Percentiles rank a stretch among this genome's conserved stretches.
Conservation (phyloP, 2,888 invertebrate genomes). For the Coremacera marginata region DNA sequence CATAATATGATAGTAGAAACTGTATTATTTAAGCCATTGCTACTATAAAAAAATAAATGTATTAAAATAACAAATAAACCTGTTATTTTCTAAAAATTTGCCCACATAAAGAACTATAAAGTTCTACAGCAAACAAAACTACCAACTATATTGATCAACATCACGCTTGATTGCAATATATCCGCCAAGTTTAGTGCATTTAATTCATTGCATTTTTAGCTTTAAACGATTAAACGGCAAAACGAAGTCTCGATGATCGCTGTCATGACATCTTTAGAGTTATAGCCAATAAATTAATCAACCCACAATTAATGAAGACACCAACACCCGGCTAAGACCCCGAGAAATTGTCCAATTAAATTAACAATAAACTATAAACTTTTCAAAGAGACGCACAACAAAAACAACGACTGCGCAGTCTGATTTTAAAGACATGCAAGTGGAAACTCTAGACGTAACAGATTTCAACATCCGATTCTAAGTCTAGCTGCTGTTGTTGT, state of each 20-base stretch:
- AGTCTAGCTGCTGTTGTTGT: not conserved
- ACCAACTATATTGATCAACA: too few relatives aligned
- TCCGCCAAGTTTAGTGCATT: not conserved
- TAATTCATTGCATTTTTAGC: not conserved
- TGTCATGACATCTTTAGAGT: constrained; percentile 10
- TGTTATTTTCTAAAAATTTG: too few relatives aligned
- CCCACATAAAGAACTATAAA: too few relatives aligned
- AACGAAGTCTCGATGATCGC: not conserved
- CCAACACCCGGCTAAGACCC: constrained; percentile 52
- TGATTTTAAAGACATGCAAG: constrained; percentile 9
- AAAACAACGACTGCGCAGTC: not conserved
- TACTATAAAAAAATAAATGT: too few relatives aligned
- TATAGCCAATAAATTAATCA: constrained; percentile 42
- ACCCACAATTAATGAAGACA: constrained; percentile 47
- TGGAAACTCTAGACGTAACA: constrained; percentile 27
- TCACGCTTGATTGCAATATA: constrained; percentile 11
- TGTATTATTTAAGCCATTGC: too few relatives aligned
- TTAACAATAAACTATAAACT: constrained; percentile 55
- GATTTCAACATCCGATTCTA: constrained; percentile 21
- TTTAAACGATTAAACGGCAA: not conserved
- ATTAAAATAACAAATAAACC: too few relatives aligned
- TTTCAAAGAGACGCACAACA: not conserved
- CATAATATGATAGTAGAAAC: too few relatives aligned
- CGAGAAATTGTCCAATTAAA: constrained; percentile 62
- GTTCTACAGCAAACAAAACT: too few relatives aligned